Evolutionary conservation across 2,797 vertebrate species (phyloP), one percentile per base, ranked within the genome.

Genomic region (Esox masquinongy): DNA sequence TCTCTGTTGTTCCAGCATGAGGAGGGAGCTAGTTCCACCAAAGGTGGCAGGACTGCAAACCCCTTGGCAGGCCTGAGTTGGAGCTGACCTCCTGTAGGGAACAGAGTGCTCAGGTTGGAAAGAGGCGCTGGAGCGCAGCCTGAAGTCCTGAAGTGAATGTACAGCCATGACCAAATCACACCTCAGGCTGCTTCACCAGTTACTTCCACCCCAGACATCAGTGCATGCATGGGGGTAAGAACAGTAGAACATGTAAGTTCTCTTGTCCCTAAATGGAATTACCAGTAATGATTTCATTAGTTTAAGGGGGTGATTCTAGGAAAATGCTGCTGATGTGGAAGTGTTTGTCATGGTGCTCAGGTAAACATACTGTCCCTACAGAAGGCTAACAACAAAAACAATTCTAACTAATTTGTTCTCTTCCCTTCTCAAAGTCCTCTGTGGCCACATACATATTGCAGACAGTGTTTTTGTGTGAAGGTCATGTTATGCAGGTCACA

Each of bases 221-320:
- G 15, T 56, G 53, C 53, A 56, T 56, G 53, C 1, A 56, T 56
- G 19, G 53, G 53, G n/a, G 22, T 22, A 17, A 61, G 24, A 26
- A 61, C 12, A 59, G 56, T n/a, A 61, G 22, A 26, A 61, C 11
- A 14, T 61, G 19, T 53, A 53, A 19, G 6, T 56, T 56, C n/a
- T 22, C 53, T 19, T n/a, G n/a, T 22, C n/a, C 53, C 3, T 12
- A 72, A 11, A n/a, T n/a, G 22, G 61, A 29, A 64, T 31, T 4
- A 31, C 61, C 61, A 69, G 68, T 74, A 12, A 72, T 73, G 51
- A 67, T 29, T 16, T 24, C 12, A 15, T 49, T 24, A 15, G 56
- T 22, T 2, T 31, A 56, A 17, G 72, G 36, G 66, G 29, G 36
- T 43, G 26, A 50, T 49, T 22, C 71, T 15, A 22, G 61, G 19